Conservation (phyloP, 2,888 invertebrate species). For the Pheosia tremula region DNA sequence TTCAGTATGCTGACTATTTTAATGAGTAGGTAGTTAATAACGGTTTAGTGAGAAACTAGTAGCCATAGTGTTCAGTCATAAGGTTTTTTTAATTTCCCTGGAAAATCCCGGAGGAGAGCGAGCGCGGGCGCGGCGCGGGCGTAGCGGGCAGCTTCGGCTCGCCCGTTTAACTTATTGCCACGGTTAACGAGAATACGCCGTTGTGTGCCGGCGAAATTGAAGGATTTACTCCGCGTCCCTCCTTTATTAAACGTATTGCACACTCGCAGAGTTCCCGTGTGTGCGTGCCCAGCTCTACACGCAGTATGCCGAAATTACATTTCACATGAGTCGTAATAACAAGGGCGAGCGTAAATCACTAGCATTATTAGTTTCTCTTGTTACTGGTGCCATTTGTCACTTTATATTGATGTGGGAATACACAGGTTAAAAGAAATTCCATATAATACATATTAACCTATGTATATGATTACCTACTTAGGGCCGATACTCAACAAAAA, state of each 20-base stretch:
- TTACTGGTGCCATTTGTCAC: slow-evolving; percentile 77
- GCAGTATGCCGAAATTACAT: slow-evolving; percentile 82
- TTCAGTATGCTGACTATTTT: not conserved
- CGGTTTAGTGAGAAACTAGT: not conserved
- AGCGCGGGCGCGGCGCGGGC: slow-evolving; percentile 38
- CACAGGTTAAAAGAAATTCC: slow-evolving; percentile 40
- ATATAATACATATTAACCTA: slow-evolving; percentile 11
- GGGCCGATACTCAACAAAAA: not conserved
- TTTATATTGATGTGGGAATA: slow-evolving; percentile 68
- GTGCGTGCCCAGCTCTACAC: slow-evolving; percentile 63
- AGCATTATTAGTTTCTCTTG: slow-evolving; percentile 82
- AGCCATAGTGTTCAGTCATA: not conserved
- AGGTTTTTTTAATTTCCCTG: slow-evolving; percentile 75
- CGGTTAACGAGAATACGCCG: slow-evolving; percentile 84
- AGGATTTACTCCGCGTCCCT: slow-evolving; percentile 84
- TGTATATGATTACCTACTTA: not conserved
- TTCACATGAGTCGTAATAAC: slow-evolving; percentile 85
- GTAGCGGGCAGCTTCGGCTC: slow-evolving; percentile 54
- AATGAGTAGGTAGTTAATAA: too few relatives aligned
- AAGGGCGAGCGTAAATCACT: slow-evolving; percentile 83
- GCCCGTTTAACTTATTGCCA: slow-evolving; percentile 84
- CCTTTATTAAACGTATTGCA: slow-evolving; percentile 85
- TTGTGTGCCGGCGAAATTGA: slow-evolving; percentile 84
- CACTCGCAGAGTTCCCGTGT: slow-evolving; percentile 59
- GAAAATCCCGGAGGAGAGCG: slow-evolving; percentile 27